Evolutionary conservation across 2,888 invertebrate genomes (phyloP).

Genomic region (Acronicta leporina): DNA sequence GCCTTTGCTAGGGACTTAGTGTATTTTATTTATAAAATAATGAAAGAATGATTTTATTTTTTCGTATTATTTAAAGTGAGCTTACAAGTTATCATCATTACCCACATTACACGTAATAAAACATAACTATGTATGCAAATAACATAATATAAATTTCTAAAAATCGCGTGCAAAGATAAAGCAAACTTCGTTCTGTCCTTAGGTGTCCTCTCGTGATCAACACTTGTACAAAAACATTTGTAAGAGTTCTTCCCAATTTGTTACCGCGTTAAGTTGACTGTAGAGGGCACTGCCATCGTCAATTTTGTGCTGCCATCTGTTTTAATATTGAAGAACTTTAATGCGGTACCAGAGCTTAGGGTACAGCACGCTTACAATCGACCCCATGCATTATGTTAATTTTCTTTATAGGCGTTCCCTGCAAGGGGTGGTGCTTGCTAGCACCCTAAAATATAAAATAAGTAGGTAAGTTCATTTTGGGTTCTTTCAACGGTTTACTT

Average conservation of each 20-base stretch:
- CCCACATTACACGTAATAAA: background rate
- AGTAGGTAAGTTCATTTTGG: slow-evolving; percentile 13
- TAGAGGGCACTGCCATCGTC: slow-evolving; percentile 62
- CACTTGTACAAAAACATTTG: slow-evolving; percentile 15
- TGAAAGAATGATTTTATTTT: background rate
- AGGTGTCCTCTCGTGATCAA: slow-evolving; percentile 48
- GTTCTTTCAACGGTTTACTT: background rate
- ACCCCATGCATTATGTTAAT: slow-evolving; percentile 45
- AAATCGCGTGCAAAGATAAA: background rate
- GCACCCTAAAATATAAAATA: slow-evolving; percentile 59
- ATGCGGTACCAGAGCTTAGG: slow-evolving; percentile 8
- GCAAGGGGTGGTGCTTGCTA: slow-evolving; percentile 71
- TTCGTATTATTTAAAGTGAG: background rate
- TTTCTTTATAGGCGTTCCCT: slow-evolving; percentile 70
- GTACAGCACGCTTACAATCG: background rate
- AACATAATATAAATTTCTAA: background rate
- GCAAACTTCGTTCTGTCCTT: background rate
- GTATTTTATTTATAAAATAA: slow-evolving; percentile 16
- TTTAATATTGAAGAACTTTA: slow-evolving; percentile 47
- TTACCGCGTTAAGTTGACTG: slow-evolving; percentile 24
- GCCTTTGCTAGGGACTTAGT: slow-evolving; percentile 6
- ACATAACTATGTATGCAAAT: background rate
- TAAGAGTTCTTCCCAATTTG: slow-evolving; percentile 15
- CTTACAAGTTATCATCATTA: background rate
- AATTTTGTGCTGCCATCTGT: slow-evolving; percentile 67